Conservation (phyloP, 2,888 invertebrate genomes). For the Trichogramma evanescens region DNA sequence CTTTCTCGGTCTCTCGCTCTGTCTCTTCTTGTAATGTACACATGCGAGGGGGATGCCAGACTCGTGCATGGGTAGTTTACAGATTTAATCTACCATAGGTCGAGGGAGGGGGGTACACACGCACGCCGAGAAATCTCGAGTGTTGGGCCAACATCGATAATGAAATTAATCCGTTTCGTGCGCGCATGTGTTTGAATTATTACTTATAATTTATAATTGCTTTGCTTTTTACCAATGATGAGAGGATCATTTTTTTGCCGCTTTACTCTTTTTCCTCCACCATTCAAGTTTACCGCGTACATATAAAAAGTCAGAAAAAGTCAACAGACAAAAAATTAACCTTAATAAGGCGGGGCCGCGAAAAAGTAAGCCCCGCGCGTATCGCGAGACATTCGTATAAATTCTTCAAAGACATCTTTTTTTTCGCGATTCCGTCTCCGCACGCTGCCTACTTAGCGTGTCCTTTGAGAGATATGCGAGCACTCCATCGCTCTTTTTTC, state of each 20-base stretch:
- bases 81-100: slow-evolving; percentile 16
- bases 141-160: slow-evolving; percentile 47
- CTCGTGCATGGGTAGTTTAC: not conserved
- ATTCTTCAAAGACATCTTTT: not conserved
- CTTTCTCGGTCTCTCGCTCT: not conserved
- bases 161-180: slow-evolving; percentile 43
- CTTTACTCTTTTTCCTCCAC: too few relatives aligned
- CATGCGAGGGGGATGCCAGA: not conserved
- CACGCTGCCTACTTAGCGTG: slow-evolving; percentile 8
- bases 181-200: too few relatives aligned
- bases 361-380: slow-evolving; percentile 19
- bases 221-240: too few relatives aligned
- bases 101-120: not conserved
- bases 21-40: not conserved
- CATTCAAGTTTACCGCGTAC: too few relatives aligned
- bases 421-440: not conserved
- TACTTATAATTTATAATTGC: too few relatives aligned
- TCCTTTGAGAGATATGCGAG: slow-evolving; percentile 23
- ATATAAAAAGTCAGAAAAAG: not conserved
- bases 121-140: slow-evolving; percentile 40
- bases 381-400: slow-evolving; percentile 18
- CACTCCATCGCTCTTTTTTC: slow-evolving; percentile 13
- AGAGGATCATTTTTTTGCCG: too few relatives aligned
- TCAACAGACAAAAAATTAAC: not conserved
- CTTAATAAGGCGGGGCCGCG: not conserved